Percentiles rank a stretch among this genome's conserved stretches.
These are phyloP conservation scores for Ctenoplectra terminalis DNA, from an alignment of 1,140 invertebrate genomes.

Conservation along the genomic window DNA sequence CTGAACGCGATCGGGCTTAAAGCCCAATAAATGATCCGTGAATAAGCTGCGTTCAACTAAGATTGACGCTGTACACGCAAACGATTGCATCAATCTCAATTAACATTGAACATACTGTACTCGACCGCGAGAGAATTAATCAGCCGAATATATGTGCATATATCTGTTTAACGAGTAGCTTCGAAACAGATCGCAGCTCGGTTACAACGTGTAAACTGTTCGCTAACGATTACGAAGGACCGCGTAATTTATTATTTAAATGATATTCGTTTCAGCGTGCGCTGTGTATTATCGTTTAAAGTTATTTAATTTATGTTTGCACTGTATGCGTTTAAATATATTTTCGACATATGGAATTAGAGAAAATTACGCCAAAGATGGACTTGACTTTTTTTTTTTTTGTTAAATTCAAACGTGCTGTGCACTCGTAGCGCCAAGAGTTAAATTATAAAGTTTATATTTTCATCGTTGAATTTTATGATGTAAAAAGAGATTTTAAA, in stretches of 20 bases:
- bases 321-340: too few species aligned
- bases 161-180: constrained; percentile 28
- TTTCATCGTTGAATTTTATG: too few species aligned
- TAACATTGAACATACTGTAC: constrained; percentile 15
- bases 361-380: too few species aligned
- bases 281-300: background rate
- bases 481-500: too few species aligned
- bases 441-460: too few species aligned
- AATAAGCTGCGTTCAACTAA: constrained; percentile 14
- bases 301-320: background rate
- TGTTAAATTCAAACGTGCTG: too few species aligned
- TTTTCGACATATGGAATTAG: too few species aligned
- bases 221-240: constrained; percentile 8
- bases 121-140: constrained; percentile 29
- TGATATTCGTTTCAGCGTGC: constrained; percentile 1
- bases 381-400: too few species aligned
- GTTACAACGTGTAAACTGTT: constrained; percentile 22
- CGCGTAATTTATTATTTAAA: constrained; percentile 8
- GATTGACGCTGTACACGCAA: constrained; percentile 17
- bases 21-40: constrained; percentile 14
- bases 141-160: constrained; percentile 1
- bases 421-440: too few species aligned
- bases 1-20: constrained; percentile 7
- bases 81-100: constrained; percentile 45
- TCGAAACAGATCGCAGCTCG: constrained; percentile 12